phyloP scores from a whole-genome alignment of 2,797 vertebrate genomes.

The Poliocrania exsul region DNA sequence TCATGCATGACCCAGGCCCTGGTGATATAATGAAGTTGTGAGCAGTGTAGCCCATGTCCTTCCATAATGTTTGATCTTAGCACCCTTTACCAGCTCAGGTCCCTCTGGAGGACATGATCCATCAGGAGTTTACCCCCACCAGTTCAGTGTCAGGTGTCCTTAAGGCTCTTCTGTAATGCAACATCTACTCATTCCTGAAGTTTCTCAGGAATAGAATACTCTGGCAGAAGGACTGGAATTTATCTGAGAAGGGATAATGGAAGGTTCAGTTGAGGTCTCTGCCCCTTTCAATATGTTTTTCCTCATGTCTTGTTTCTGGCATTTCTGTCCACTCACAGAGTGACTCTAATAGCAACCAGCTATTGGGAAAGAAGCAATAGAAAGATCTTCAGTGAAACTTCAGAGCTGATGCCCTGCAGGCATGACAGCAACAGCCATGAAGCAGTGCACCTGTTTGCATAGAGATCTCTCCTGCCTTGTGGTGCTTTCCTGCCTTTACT shows the following conservation, averaged over 20 bases:
- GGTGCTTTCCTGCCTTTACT: not conserved
- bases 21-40: not conserved
- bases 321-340: not conserved
- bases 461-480: not conserved
- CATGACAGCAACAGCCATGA: not conserved
- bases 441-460: not conserved
- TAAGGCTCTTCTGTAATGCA: not conserved
- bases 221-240: not conserved
- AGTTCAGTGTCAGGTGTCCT: not conserved
- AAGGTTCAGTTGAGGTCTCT: not conserved
- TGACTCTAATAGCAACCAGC: not conserved
- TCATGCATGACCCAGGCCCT: not conserved
- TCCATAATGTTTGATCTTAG: not conserved
- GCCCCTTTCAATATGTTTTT: not conserved
- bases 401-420: not conserved
- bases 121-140: not conserved
- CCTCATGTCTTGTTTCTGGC: not conserved
- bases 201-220: not conserved
- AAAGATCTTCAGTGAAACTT: not conserved
- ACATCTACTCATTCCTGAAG: not conserved
- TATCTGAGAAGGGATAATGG: not conserved
- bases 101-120: not conserved
- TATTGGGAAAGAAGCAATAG: not conserved
- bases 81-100: not conserved
- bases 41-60: not conserved